Conservation (phyloP, 2,113 vertebrate genomes). For the Barnardius zonarius region DNA sequence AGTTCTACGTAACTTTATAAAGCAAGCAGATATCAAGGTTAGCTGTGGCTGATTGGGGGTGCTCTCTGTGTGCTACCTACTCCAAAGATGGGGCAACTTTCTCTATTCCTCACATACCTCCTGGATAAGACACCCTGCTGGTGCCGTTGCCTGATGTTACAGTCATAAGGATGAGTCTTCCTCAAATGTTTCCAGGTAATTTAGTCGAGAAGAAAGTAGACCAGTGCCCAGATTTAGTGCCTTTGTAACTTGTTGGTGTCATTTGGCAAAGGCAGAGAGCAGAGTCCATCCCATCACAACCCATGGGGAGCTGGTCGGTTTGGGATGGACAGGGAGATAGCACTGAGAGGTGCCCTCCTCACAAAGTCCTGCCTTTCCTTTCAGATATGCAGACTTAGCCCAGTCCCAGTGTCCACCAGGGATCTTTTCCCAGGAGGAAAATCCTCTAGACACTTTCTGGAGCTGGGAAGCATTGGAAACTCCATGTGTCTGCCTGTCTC, state of each 20-base stretch:
- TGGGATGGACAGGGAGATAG: not conserved
- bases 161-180: not conserved
- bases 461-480: not conserved
- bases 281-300: not conserved
- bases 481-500: not conserved
- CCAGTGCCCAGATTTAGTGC: not conserved
- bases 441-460: not conserved
- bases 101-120: not conserved
- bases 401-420: not conserved
- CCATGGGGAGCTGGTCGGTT: not conserved
- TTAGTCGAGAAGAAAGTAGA: not conserved
- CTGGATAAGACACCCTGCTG: not conserved
- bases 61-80: not conserved
- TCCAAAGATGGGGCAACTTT: not conserved
- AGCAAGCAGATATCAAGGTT: not conserved
- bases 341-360: not conserved
- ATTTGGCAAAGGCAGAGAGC: not conserved
- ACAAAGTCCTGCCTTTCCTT: not conserved
- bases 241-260: not conserved
- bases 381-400: not conserved
- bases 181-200: not conserved
- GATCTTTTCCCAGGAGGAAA: not conserved
- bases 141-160: not conserved
- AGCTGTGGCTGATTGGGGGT: not conserved
- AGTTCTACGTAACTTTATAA: not conserved